A percentile compares a stretch with the other conserved stretches of the same genome.
Conservation (phyloP, 2,888 invertebrate genomes). For the Phortica okadai region DNA sequence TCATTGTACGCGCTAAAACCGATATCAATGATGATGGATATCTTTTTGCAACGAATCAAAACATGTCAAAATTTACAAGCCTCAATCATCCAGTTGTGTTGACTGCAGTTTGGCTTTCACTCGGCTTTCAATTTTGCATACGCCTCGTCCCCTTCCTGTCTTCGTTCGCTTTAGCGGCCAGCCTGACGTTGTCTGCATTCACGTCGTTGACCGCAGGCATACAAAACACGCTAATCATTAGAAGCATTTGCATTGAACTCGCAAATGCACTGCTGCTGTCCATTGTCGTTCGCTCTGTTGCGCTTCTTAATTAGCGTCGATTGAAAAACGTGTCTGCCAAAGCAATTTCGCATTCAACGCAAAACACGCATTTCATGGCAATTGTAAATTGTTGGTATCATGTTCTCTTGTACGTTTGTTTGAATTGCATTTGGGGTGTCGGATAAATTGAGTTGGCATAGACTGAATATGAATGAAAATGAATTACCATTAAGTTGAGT, state of each 20-base stretch:
- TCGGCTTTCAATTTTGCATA: background rate
- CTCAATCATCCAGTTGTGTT: background rate
- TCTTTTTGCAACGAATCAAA: background rate
- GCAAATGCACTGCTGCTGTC: constrained; percentile 38
- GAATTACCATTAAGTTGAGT: too few relatives aligned
- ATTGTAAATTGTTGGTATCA: constrained; percentile 70
- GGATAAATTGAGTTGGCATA: too few relatives aligned
- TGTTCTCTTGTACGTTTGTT: background rate
- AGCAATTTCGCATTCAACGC: too few relatives aligned
- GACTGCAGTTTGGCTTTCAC: background rate
- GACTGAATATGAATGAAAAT: too few relatives aligned
- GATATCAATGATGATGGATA: constrained; percentile 21
- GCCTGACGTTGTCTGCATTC: constrained; percentile 24
- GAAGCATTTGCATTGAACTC: constrained; percentile 12
- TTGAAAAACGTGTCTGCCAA: constrained; percentile 32
- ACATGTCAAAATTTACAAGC: background rate
- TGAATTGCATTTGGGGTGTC: background rate
- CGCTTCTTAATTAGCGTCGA: constrained; percentile 7
- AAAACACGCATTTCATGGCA: constrained; percentile 45
- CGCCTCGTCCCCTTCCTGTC: background rate
- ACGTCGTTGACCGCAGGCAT: background rate
- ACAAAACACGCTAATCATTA: constrained; percentile 13
- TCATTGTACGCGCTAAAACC: background rate
- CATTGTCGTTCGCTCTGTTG: background rate
- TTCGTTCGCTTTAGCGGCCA: constrained; percentile 28